phyloP scores from a whole-genome alignment of 2,113 vertebrate species.

The Ceyx cyanopectus region DNA sequence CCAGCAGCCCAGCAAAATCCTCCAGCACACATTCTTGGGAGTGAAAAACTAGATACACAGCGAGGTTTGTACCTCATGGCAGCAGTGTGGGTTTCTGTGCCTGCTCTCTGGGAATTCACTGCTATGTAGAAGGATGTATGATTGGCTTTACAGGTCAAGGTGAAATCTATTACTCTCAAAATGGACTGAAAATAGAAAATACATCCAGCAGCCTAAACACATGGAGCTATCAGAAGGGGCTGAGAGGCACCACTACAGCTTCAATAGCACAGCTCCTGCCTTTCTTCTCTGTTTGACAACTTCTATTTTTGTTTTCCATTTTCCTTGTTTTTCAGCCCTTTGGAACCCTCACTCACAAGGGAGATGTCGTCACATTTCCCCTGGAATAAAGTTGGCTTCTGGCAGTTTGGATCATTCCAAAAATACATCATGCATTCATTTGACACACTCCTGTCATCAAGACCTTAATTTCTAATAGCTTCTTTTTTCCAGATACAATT shows the following conservation, averaged over 20 bases:
- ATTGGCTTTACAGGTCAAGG: not conserved
- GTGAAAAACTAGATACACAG: not conserved
- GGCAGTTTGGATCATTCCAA: slow-evolving; percentile 33
- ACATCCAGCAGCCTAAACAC: not conserved
- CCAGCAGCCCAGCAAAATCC: not conserved
- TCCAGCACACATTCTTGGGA: not conserved
- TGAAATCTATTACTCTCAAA: not conserved
- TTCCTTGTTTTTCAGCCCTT: slow-evolving; percentile 33
- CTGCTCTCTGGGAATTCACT: slow-evolving; percentile 10
- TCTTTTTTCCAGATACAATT: slow-evolving; percentile 1
- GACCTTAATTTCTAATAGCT: slow-evolving; percentile 23
- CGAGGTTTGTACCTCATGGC: not conserved
- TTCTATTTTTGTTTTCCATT: slow-evolving; percentile 30
- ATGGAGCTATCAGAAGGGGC: not conserved
- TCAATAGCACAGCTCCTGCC: not conserved
- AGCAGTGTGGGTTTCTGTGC: not conserved
- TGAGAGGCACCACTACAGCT: not conserved
- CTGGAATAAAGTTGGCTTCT: slow-evolving; percentile 54
- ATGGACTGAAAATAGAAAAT: not conserved
- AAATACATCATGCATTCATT: slow-evolving; percentile 45
- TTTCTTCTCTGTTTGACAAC: slow-evolving; percentile 24
- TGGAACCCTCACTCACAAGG: slow-evolving; percentile 15
- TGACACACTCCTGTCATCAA: slow-evolving; percentile 30
- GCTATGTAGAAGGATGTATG: slow-evolving; percentile 10
- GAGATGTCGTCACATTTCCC: slow-evolving; percentile 38